phyloP scores from a whole-genome alignment of 2,888 invertebrate genomes.

The Microctonus aethiopoides region DNA sequence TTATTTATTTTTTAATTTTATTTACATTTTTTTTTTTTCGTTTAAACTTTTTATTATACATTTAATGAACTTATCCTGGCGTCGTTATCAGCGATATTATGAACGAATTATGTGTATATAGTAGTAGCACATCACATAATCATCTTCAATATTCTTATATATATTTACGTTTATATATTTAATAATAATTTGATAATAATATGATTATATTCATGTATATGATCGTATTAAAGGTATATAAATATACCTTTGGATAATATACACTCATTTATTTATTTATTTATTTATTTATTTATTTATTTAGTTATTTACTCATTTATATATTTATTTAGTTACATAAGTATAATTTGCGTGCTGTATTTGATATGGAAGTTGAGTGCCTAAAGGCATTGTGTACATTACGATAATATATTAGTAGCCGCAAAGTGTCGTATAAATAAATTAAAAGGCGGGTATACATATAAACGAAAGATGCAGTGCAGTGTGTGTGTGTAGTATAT shows the following conservation, averaged over 20 bases:
- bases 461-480: too few species aligned
- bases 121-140: conserved; percentile 5
- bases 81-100: conserved; percentile 21
- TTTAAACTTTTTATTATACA: background rate
- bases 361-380: background rate
- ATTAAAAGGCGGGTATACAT: conserved; percentile 20
- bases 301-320: background rate
- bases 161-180: conserved; percentile 9
- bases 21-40: background rate
- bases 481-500: background rate
- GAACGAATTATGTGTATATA: conserved; percentile 6
- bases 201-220: conserved; percentile 15
- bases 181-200: conserved; percentile 17
- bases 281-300: background rate
- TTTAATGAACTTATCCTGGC: conserved; percentile 24
- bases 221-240: conserved; percentile 4
- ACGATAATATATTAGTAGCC: conserved; percentile 19
- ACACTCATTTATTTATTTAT: background rate
- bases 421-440: conserved; percentile 30
- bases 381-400: conserved; percentile 3
- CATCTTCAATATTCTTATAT: conserved; percentile 3
- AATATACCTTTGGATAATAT: background rate
- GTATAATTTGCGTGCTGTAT: background rate
- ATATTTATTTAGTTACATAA: background rate
- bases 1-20: background rate